These are phyloP conservation scores for Leptatherina wallacei DNA, from an alignment of 2,797 vertebrate species.

Conservation along the genomic window DNA sequence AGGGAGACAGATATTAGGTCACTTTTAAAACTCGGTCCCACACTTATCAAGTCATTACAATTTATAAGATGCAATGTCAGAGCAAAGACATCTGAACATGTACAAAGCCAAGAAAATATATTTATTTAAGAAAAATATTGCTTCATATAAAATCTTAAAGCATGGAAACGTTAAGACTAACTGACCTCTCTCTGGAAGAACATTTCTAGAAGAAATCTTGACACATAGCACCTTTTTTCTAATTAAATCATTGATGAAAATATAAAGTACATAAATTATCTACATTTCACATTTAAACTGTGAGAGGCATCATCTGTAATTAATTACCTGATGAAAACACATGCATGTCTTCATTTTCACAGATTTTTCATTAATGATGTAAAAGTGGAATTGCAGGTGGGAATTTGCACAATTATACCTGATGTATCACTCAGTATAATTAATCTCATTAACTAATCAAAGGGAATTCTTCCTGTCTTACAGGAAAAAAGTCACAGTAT, in stretches of 20 bases:
- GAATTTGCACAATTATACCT: slow-evolving; percentile 85
- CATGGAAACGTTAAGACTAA: slow-evolving; percentile 27
- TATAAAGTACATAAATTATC: slow-evolving; percentile 35
- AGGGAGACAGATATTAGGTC: slow-evolving; percentile 69
- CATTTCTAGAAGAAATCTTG: slow-evolving; percentile 24
- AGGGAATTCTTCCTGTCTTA: slow-evolving; percentile 71
- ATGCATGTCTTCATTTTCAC: slow-evolving; percentile 62
- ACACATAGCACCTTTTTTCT: slow-evolving; percentile 15
- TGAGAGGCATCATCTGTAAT: slow-evolving; percentile 54
- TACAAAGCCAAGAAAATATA: slow-evolving; percentile 33
- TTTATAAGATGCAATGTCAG: slow-evolving; percentile 54
- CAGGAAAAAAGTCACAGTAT: slow-evolving; percentile 69
- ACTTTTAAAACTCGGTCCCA: slow-evolving; percentile 59
- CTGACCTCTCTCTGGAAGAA: slow-evolving; percentile 29
- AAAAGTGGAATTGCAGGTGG: slow-evolving; percentile 81
- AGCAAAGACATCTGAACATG: slow-evolving; percentile 29
- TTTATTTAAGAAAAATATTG: slow-evolving; percentile 7
- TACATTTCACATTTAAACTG: slow-evolving; percentile 67
- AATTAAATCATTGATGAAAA: slow-evolving; percentile 36
- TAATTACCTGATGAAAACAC: slow-evolving; percentile 73
- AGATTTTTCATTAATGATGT: slow-evolving; percentile 75
- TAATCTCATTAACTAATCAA: slow-evolving; percentile 85
- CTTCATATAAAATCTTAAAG: slow-evolving; percentile 19
- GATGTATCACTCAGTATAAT: slow-evolving; percentile 77
- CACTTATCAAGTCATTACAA: slow-evolving; percentile 67